These are phyloP conservation scores for Tor tambroides DNA, from an alignment of 2,113 vertebrate species.

Conservation along the genomic window DNA sequence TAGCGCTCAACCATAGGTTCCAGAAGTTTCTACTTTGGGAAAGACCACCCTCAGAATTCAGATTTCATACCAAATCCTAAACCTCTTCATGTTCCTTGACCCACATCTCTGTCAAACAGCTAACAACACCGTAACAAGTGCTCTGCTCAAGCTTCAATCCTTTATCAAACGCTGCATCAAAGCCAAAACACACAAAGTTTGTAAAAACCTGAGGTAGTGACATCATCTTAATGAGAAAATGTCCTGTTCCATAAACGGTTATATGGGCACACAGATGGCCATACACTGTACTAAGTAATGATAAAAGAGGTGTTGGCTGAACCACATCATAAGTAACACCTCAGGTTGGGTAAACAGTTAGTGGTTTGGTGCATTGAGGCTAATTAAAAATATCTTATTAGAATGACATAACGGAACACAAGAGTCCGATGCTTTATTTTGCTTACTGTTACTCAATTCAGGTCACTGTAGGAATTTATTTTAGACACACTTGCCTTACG, in stretches of 20 bases:
- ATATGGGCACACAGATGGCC: background rate
- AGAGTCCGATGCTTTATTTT: background rate
- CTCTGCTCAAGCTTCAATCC: background rate
- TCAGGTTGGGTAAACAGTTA: slow-evolving; percentile 1
- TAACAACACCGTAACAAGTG: background rate
- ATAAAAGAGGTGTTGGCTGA: background rate
- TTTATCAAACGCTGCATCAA: background rate
- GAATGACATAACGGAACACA: background rate
- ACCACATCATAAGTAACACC: slow-evolving; percentile 23
- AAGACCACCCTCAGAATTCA: background rate
- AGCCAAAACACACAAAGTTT: slow-evolving; percentile 1
- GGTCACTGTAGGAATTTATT: no score
- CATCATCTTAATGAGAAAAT: slow-evolving; percentile 29
- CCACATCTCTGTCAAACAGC: background rate
- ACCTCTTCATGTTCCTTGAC: background rate
- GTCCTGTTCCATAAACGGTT: background rate
- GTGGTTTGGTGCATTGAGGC: background rate
- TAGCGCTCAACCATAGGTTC: background rate
- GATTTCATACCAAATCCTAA: slow-evolving; percentile 7
- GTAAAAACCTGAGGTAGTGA: background rate
- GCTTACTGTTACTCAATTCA: background rate
- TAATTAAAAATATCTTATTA: slow-evolving; percentile 12
- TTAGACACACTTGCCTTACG: no score
- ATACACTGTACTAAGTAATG: slow-evolving; percentile 19
- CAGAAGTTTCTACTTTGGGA: slow-evolving; percentile 24